phyloP scores from a whole-genome alignment of 2,113 vertebrate species.

The Microcebus lehilahytsara region DNA sequence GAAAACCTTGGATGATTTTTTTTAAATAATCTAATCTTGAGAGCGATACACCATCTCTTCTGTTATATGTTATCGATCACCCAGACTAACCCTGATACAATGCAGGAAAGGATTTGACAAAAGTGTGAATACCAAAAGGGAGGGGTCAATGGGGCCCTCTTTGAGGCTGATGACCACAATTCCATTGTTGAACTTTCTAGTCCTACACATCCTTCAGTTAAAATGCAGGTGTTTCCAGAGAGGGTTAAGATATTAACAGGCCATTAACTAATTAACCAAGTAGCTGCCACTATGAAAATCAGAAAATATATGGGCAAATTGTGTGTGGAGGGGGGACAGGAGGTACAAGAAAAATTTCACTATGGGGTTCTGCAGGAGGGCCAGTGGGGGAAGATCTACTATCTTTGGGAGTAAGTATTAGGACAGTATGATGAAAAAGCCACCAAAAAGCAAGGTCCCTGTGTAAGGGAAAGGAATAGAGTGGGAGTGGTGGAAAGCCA shows the following conservation, averaged over 20 bases:
- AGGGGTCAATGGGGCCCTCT: fast-evolving
- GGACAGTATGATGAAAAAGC: background rate
- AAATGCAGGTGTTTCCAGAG: background rate
- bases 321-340: background rate
- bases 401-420: background rate
- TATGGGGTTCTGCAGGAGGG: background rate
- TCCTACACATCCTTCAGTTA: background rate
- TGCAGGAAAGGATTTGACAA: background rate
- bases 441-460: background rate
- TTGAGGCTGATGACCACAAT: background rate
- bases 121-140: background rate
- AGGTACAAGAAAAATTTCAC: background rate
- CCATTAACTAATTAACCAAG: background rate
- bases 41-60: background rate
- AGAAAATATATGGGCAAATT: background rate
- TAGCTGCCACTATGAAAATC: background rate
- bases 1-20: background rate
- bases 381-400: background rate
- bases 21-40: background rate
- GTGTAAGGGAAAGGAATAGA: background rate
- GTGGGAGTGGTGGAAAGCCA: background rate
- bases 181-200: background rate
- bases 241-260: background rate
- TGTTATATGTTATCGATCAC: background rate
- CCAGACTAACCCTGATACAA: background rate